phyloP scores from a whole-genome alignment of 1,140 invertebrate species.

The Drosophila kohkoa region DNA sequence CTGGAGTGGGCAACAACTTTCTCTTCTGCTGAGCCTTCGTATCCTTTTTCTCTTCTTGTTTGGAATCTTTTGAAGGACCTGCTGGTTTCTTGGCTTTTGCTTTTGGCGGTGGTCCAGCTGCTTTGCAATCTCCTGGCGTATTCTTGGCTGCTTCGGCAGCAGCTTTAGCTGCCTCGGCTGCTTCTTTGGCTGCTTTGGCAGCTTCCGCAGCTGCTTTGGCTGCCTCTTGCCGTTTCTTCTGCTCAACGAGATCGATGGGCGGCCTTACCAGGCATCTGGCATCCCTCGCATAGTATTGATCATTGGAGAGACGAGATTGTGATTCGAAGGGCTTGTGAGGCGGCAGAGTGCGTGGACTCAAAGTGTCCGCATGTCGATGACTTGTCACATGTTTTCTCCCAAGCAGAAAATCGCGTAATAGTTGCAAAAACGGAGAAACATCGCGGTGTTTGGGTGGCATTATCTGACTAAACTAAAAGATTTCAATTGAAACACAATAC shows the following conservation, averaged over 20 bases:
- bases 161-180: not conserved
- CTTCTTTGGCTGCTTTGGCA: not conserved
- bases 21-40: not conserved
- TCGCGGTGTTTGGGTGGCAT: slow-evolving; percentile 65
- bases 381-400: slow-evolving; percentile 51
- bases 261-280: slow-evolving; percentile 38
- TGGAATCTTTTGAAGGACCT: not conserved
- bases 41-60: not conserved
- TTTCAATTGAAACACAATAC: not conserved
- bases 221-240: slow-evolving; percentile 14
- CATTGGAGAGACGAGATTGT: slow-evolving; percentile 1
- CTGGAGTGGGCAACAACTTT: slow-evolving; percentile 41
- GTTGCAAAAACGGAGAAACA: slow-evolving; percentile 54
- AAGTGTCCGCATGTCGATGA: slow-evolving; percentile 39
- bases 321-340: slow-evolving; percentile 15
- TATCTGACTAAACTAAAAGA: not conserved
- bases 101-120: not conserved
- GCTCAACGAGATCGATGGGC: slow-evolving; percentile 45
- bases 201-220: not conserved
- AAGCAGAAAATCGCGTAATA: slow-evolving; percentile 61
- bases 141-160: not conserved
- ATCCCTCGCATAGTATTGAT: slow-evolving; percentile 55
- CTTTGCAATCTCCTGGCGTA: not conserved
- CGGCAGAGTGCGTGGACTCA: slow-evolving; percentile 38
- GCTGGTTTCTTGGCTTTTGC: not conserved